Evolutionary conservation across 1,140 invertebrate species (phyloP).

Genomic region (Heliconius eleuchia): DNA sequence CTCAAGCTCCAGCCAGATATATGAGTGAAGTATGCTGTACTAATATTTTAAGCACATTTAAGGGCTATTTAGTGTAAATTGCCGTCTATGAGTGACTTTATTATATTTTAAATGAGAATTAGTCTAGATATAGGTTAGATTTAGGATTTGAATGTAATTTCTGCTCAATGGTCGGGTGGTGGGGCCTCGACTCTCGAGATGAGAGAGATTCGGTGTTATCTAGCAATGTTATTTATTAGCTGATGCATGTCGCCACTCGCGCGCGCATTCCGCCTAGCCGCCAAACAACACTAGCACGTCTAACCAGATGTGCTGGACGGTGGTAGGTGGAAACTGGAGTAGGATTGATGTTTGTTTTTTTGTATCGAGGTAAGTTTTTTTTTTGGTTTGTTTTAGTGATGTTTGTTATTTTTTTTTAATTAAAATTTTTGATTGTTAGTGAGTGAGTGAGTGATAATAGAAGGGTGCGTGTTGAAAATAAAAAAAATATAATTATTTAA

Average conservation of each 20-base stretch:
- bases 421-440: too few relatives aligned
- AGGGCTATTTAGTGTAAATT: too few relatives aligned
- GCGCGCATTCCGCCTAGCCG: constrained; percentile 61
- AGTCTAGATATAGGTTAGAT: neutral
- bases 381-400: too few relatives aligned
- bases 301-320: neutral
- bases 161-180: neutral
- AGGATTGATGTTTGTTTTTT: neutral
- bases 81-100: too few relatives aligned
- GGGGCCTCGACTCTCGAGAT: constrained; percentile 21
- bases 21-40: too few relatives aligned
- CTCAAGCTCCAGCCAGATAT: too few relatives aligned
- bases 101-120: too few relatives aligned
- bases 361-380: neutral
- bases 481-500: too few relatives aligned
- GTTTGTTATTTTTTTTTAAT: neutral
- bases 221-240: constrained; percentile 68
- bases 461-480: too few relatives aligned
- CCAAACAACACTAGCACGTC: constrained; percentile 40
- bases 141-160: neutral
- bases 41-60: too few relatives aligned
- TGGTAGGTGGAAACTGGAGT: neutral
- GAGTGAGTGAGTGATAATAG: too few relatives aligned
- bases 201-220: constrained; percentile 53
- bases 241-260: constrained; percentile 63